Conservation (phyloP, 1,140 invertebrate species). For the Ceratina australensis region DNA sequence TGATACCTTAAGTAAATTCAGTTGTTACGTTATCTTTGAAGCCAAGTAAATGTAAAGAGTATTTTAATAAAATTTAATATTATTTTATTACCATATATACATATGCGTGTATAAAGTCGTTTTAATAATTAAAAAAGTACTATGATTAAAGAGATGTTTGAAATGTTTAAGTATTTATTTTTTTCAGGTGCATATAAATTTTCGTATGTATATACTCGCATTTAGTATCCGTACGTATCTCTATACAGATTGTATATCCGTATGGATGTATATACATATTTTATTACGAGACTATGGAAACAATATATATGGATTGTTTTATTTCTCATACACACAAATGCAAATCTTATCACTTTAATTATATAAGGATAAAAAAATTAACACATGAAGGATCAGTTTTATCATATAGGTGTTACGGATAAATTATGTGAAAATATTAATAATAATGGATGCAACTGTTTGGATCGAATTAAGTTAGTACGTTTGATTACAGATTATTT, state of each 20-base stretch:
- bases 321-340: slow-evolving; percentile 57
- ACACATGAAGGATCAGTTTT: slow-evolving; percentile 51
- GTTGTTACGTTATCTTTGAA: not conserved
- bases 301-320: slow-evolving; percentile 47
- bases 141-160: slow-evolving; percentile 4
- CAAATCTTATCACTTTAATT: slow-evolving; percentile 49
- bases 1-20: slow-evolving; percentile 67
- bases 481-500: slow-evolving; percentile 14
- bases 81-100: slow-evolving; percentile 14
- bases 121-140: slow-evolving; percentile 8
- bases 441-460: not conserved
- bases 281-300: slow-evolving; percentile 51
- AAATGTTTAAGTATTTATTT: slow-evolving; percentile 34
- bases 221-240: too few relatives aligned
- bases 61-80: slow-evolving; percentile 12
- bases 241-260: too few relatives aligned
- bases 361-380: slow-evolving; percentile 61
- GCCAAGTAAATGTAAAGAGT: slow-evolving; percentile 2
- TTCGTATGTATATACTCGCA: slow-evolving; percentile 29
- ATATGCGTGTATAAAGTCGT: not conserved
- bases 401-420: slow-evolving; percentile 2
- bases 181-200: slow-evolving; percentile 41
- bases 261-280: too few relatives aligned
- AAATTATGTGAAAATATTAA: slow-evolving; percentile 17
- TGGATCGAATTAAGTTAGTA: not conserved